Percentiles rank a stretch among this genome's conserved stretches.
These are phyloP conservation scores for Leucophenga maculata DNA, from an alignment of 2,888 invertebrate genomes.

Conservation along the genomic window DNA sequence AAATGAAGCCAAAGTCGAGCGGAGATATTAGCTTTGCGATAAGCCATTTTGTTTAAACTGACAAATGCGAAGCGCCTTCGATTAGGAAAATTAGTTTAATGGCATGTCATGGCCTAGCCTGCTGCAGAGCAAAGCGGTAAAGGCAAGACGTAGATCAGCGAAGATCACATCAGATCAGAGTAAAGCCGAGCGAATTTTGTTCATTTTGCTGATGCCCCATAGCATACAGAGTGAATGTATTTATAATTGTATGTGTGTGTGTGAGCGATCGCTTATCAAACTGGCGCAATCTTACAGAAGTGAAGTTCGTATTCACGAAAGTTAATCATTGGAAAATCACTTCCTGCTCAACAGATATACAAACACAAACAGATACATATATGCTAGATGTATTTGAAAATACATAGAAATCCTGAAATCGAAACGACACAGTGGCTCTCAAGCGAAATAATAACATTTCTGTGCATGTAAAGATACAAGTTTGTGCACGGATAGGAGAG, in stretches of 20 bases:
- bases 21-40: conserved; percentile 59
- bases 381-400: background rate
- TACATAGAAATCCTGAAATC: too few relatives aligned
- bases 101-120: too few relatives aligned
- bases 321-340: conserved; percentile 70
- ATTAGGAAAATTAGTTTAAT: background rate
- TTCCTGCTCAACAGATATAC: conserved; percentile 55
- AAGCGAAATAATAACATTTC: conserved; percentile 11
- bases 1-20: conserved; percentile 31
- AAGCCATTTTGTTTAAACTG: conserved; percentile 36
- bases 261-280: conserved; percentile 29
- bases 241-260: background rate
- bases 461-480: conserved; percentile 26
- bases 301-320: conserved; percentile 55
- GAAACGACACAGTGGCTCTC: too few relatives aligned
- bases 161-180: conserved; percentile 28
- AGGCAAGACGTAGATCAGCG: background rate
- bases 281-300: conserved; percentile 29
- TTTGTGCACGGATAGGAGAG: background rate
- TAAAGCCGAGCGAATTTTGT: conserved; percentile 24
- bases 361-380: background rate
- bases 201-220: background rate
- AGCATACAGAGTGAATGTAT: background rate
- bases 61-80: conserved; percentile 10
- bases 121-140: background rate